Evolutionary conservation across 2,888 invertebrate species (phyloP), one percentile per base, ranked within the genome.

Genomic region (Drosophila buzzatii): DNA sequence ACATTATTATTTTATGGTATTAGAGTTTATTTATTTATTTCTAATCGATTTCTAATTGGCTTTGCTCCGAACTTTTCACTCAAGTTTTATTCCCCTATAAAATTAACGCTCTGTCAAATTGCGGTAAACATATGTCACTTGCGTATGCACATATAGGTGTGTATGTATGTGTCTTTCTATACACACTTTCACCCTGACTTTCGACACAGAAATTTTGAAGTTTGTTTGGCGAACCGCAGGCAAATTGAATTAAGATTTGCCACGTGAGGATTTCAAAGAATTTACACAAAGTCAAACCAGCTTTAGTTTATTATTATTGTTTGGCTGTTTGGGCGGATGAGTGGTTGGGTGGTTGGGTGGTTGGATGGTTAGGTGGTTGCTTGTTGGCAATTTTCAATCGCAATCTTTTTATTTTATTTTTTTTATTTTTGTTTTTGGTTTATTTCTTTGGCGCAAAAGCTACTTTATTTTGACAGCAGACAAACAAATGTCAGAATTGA

Each of bases 401-500:
- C 75, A 84, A 80, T 87, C 72, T 85, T 77, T 55, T 66, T 37
- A 51, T 52, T 55, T 45, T 41, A 45, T 51, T 61, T 42, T 23
- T 18, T 52, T 61, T 42, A 12, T 18, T 70, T 44, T 61, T 45
- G 49, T 45, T 73, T 73, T 84, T 72, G 81, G 79, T 83, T 89
- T 87, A 84, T 89, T 88, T 82, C 73, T 75, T 78, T 70, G 78
- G 80, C 66, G 76, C 83, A 74, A 89, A 90, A 87, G 86, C 85
- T 83, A 90, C 89, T 90, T 88, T 90, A 90, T 87, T 87, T 87
- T 90, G 90, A 91, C 90, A 90, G 90, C 89, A 89, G 91, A 89
- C 89, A 89, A 91, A 91, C 89, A 89, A 89, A 91, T 91, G 89
- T 89, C 89, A 91, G 90, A 89, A 89, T 87, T 89, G 87, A 90